A percentile compares a stretch with the other conserved stretches of the same genome.
These are phyloP conservation scores for Spheniscus mendiculus DNA, from an alignment of 2,113 vertebrate genomes.

Conservation along the genomic window DNA sequence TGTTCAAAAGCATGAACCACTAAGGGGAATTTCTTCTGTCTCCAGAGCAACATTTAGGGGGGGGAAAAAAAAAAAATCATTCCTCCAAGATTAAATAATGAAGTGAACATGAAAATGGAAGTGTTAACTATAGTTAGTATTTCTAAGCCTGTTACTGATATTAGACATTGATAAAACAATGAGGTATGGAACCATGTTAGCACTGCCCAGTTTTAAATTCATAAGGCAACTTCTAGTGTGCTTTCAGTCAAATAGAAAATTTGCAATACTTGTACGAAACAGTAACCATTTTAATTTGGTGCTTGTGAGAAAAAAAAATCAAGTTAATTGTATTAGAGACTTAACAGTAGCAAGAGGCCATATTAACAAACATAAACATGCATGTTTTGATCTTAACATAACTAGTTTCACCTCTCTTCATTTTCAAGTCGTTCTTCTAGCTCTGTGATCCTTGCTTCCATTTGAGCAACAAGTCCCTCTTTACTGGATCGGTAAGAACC, in stretches of 20 bases:
- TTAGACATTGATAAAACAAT: not conserved
- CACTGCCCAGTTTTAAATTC: not conserved
- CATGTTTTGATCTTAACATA: not conserved
- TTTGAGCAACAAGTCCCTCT: conserved; percentile 88
- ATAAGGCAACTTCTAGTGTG: not conserved
- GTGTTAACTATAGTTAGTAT: not conserved
- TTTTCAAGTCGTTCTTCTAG: conserved; percentile 90
- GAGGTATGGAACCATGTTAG: not conserved
- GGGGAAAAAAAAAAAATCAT: not conserved
- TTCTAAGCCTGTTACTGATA: not conserved
- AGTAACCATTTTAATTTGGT: not conserved
- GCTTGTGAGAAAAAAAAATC: not conserved
- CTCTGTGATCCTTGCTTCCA: conserved; percentile 90
- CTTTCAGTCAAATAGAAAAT: not conserved
- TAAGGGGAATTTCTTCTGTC: not conserved
- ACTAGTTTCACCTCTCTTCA: conserved; percentile 86
- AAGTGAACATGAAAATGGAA: not conserved
- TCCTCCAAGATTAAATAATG: not conserved
- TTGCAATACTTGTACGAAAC: not conserved
- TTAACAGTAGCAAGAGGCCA: not conserved
- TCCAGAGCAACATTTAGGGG: not conserved
- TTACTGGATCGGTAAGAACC: conserved; percentile 90
- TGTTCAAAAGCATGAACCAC: not conserved
- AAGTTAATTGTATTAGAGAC: not conserved
- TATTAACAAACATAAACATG: not conserved